Base-by-base conservation (phyloP, 1,140 invertebrate genomes). In the Drosophila orena region DNA sequence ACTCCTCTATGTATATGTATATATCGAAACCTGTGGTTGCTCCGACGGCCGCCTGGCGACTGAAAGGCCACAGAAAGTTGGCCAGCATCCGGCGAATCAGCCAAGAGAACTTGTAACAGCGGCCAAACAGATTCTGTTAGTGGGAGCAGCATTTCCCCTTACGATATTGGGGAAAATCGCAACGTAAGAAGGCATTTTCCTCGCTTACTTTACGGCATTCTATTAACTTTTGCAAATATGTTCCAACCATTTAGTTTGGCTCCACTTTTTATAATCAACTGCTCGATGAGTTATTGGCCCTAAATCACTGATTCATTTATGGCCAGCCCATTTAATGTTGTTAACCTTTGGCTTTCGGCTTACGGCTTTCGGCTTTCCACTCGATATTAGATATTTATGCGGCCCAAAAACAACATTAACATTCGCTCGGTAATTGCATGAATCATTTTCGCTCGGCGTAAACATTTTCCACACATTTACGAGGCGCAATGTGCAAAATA, bases 401-500 rank as follows among this genome's bases (percentile, higher is more conserved):
- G 54, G 62, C 52, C 52, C 56, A 57, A 58, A 75, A 55, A 62
- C 54, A 83, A 75, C 62, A 71, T 72, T 57, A 58, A 57, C 44
- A 81, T 57, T 81, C 65, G 60, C 22, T 64, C 59, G 59, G 72
- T 80, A 85, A 85, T 85, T 85, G 81, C 66, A 88, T 86, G 83
- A 86, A 86, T 86, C 75, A 88, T 86, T 86, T 81, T 62, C 58
- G 65, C 73, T 64, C 50, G 52, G 52, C 37, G 70, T 77, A 77
- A 75, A 75, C 72, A 75, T 66, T 76, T 76, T 76, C 73, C 73
- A 76, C 62, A 76, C 72, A 76, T 76, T 76, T 76, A 76, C 68
- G 53, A 76, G 72, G 73, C 73, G 61, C 72, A 86, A 78, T 86
- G 81, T 86, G 81, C 81, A 86, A 86, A 85, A 78, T 81, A 86